These are phyloP conservation scores for Caenorhabditis imperialis DNA, from an alignment of 2,888 invertebrate genomes.

Conservation along the genomic window DNA sequence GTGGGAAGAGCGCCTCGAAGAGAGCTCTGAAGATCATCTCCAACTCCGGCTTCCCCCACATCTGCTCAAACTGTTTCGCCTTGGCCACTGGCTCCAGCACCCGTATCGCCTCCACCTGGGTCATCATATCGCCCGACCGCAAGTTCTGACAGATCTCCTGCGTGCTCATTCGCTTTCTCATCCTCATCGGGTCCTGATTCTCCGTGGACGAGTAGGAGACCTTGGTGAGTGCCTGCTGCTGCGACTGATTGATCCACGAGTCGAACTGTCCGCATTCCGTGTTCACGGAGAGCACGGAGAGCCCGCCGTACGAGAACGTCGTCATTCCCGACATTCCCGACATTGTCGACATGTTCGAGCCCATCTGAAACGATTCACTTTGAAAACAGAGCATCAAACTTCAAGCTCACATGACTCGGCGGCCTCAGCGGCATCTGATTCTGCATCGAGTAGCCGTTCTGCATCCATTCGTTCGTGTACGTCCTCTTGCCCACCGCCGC, in stretches of 20 bases:
- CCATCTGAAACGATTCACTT: conserved; percentile 25
- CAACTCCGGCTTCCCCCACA: conserved; percentile 1
- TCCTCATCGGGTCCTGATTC: conserved; percentile 46
- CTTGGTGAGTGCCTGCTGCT: conserved; percentile 29
- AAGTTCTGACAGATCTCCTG: conserved; percentile 28
- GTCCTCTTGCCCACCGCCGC: conserved; percentile 27
- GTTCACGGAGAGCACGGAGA: conserved; percentile 42
- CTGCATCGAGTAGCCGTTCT: conserved; percentile 21
- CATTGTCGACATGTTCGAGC: conserved; percentile 44
- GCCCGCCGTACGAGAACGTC: conserved; percentile 20
- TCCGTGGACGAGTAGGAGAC: conserved; percentile 20
- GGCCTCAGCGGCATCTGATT: no score
- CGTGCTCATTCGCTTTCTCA: conserved; percentile 15
- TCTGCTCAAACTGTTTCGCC: conserved; percentile 1
- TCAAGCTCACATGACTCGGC: conserved; percentile 29
- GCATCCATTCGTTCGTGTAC: conserved; percentile 49
- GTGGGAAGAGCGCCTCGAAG: conserved; percentile 26
- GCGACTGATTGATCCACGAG: conserved; percentile 18
- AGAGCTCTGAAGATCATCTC: conserved; percentile 22
- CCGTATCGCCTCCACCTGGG: conserved; percentile 31
- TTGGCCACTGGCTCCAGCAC: conserved; percentile 33
- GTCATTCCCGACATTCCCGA: conserved; percentile 32
- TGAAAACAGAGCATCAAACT: neutral
- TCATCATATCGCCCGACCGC: conserved; percentile 8
- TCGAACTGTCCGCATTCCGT: conserved; percentile 28